Percentiles rank a stretch among this genome's conserved stretches.
Conservation (phyloP, 2,113 vertebrate genomes). For the Lutjanus erythropterus region DNA sequence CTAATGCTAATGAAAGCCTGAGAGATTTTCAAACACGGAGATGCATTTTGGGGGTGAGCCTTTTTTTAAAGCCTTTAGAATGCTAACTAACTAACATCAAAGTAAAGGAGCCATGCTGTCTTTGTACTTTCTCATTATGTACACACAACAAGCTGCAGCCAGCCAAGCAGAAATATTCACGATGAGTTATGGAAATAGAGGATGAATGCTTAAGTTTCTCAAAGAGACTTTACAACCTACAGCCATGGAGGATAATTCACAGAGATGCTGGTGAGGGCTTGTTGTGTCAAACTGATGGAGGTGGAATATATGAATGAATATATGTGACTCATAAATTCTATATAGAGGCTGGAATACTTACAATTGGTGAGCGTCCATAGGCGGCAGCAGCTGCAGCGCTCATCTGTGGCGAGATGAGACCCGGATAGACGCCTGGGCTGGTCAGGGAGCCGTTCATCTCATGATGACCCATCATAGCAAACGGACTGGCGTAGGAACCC, state of each 20-base stretch:
- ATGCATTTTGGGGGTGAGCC: constrained; percentile 48
- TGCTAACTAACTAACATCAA: constrained; percentile 77
- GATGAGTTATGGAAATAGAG: constrained; percentile 56
- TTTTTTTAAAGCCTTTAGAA: constrained; percentile 63
- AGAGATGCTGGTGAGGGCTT: background rate
- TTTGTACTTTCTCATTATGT: constrained; percentile 69
- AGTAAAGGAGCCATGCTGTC: constrained; percentile 56
- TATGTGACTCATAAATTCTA: background rate
- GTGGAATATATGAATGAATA: constrained; percentile 16
- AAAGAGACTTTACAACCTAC: constrained; percentile 41
- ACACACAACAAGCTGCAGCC: constrained; percentile 62
- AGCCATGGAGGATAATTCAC: constrained; percentile 26
- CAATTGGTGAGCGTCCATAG: constrained; percentile 94
- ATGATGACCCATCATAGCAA: constrained; percentile 97
- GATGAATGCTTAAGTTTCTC: constrained; percentile 46
- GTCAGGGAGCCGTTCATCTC: constrained; percentile 96
- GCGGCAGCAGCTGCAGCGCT: constrained; percentile 90
- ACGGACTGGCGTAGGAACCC: constrained; percentile 91
- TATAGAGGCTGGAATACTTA: constrained; percentile 76
- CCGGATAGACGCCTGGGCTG: constrained; percentile 91
- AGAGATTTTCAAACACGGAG: constrained; percentile 70
- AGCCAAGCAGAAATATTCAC: constrained; percentile 59
- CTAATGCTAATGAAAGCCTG: constrained; percentile 78
- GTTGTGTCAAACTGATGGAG: constrained; percentile 13
- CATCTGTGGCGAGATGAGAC: constrained; percentile 95